These are phyloP conservation scores for Enteromius radiatus DNA, from an alignment of 2,797 vertebrate genomes.

Conservation along the genomic window DNA sequence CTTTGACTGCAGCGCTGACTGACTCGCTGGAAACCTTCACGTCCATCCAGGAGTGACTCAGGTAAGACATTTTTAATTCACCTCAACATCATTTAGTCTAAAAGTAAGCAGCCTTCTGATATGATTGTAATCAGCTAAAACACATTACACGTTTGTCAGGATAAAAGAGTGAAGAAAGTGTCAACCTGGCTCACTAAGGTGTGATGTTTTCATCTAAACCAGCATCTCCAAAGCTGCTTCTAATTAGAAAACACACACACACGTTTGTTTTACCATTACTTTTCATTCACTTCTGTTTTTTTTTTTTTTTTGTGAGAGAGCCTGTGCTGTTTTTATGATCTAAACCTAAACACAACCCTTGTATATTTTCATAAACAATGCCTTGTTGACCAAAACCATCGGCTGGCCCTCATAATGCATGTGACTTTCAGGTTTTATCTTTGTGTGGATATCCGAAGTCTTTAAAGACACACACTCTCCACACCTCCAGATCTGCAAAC, in stretches of 20 bases:
- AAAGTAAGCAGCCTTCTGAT: not conserved
- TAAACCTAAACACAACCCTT: not conserved
- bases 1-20: conserved; percentile 7
- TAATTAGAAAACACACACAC: not conserved
- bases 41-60: conserved; percentile 14
- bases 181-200: conserved; percentile 1
- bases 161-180: not conserved
- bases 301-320: not conserved
- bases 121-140: not conserved
- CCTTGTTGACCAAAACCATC: not conserved
- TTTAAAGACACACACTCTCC: not conserved
- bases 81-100: not conserved
- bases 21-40: conserved; percentile 22
- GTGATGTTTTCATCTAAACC: not conserved
- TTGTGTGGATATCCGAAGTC: not conserved
- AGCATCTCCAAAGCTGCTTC: not conserved
- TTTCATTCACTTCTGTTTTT: not conserved
- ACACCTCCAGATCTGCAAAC: not conserved
- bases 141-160: not conserved
- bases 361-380: not conserved
- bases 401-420: not conserved
- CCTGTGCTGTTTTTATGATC: not conserved
- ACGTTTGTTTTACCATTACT: not conserved
- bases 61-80: conserved; percentile 46
- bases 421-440: not conserved